A percentile compares a stretch with the other conserved stretches of the same genome.
phyloP scores from a whole-genome alignment of 1,140 invertebrate species.

The Danaus plexippus region DNA sequence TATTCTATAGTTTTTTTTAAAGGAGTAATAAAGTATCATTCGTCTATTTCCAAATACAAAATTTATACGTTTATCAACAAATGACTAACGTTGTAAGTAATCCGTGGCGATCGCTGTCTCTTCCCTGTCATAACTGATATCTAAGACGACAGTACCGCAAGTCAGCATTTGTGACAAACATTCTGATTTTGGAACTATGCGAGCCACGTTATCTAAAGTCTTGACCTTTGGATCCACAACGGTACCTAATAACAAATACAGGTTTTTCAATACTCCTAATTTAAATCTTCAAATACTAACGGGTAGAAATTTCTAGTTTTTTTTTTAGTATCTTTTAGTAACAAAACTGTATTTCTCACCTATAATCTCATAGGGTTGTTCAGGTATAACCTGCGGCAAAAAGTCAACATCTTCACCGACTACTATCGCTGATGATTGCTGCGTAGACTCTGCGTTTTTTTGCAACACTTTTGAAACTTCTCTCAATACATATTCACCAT shows the following conservation, averaged over 20 bases:
- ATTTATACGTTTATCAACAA: no score
- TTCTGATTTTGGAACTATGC: conserved; percentile 46
- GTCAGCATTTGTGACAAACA: conserved; percentile 48
- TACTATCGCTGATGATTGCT: conserved; percentile 31
- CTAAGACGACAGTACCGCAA: conserved; percentile 55
- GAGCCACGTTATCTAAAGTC: conserved; percentile 42
- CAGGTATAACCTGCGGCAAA: conserved; percentile 24
- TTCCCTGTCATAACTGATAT: conserved; percentile 47
- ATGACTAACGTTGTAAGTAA: conserved; percentile 43
- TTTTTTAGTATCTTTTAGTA: not conserved
- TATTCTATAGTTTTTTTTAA: no score
- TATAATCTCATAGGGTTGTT: conserved; percentile 51
- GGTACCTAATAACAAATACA: conserved; percentile 37
- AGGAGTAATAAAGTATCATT: no score
- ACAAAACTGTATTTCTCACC: conserved; percentile 28
- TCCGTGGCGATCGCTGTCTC: conserved; percentile 45
- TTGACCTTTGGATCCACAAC: conserved; percentile 44
- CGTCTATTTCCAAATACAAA: no score
- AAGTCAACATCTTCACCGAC: conserved; percentile 38
- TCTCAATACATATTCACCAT: conserved; percentile 43
- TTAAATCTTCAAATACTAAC: no score
- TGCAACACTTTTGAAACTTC: conserved; percentile 46
- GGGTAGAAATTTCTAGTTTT: no score
- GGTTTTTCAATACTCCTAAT: conserved; percentile 4
- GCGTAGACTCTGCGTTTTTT: conserved; percentile 31